Evolutionary conservation across 2,113 vertebrate genomes (phyloP).

Genomic region (Nibea coibor): DNA sequence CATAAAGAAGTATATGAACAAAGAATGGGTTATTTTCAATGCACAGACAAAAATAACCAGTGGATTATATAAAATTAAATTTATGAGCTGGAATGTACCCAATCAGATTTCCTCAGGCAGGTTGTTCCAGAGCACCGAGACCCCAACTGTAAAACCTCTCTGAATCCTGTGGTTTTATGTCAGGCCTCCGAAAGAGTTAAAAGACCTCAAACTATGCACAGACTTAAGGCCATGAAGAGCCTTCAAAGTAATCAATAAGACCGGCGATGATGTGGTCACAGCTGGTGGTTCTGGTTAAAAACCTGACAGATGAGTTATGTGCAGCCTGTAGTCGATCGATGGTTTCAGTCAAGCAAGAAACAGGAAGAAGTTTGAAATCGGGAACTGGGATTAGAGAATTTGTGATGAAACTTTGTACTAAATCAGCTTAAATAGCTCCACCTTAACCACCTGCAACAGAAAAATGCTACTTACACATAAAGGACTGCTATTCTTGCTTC

Average conservation of each 20-base stretch:
- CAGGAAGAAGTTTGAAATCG: neutral
- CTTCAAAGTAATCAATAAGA: neutral
- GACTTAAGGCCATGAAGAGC: neutral
- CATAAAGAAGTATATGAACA: neutral
- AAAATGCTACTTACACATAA: no score
- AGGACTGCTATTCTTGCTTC: no score
- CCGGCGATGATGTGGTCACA: neutral
- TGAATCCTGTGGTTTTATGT: neutral
- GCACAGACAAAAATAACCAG: neutral
- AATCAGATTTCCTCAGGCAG: neutral
- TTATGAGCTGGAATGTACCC: no score
- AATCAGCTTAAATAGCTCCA: neutral
- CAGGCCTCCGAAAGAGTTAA: neutral
- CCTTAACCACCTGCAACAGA: no score
- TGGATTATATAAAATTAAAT: neutral
- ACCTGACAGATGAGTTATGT: neutral
- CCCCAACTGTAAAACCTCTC: slow-evolving; percentile 7
- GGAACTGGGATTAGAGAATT: neutral
- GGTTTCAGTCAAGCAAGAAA: neutral
- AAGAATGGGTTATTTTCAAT: neutral
- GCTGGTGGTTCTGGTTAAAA: neutral
- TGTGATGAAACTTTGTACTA: neutral
- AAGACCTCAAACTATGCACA: neutral
- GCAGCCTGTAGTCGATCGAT: neutral
- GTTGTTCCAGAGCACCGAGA: neutral